These are phyloP conservation scores for Drosophila lutescens DNA, from an alignment of 2,888 invertebrate species.

Conservation along the genomic window DNA sequence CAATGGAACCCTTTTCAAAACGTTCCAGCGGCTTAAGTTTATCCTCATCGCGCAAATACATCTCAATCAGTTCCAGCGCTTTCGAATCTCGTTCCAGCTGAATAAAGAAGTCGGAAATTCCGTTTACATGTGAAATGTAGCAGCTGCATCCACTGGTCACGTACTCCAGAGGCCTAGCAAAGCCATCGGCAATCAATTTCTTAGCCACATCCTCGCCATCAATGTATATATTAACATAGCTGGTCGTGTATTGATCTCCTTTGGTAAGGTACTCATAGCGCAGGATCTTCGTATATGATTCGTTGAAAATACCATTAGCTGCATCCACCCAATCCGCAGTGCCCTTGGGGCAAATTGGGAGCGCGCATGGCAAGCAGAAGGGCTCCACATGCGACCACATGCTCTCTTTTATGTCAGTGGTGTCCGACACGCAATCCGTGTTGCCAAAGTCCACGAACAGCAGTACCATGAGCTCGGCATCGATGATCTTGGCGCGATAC, in stretches of 20 bases:
- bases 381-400: constrained; percentile 85
- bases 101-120: constrained; percentile 91
- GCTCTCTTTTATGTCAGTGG: constrained; percentile 86
- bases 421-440: constrained; percentile 89
- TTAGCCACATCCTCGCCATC: constrained; percentile 87
- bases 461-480: constrained; percentile 90
- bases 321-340: constrained; percentile 88
- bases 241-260: constrained; percentile 68
- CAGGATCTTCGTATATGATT: constrained; percentile 81
- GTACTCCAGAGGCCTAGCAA: constrained; percentile 86
- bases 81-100: constrained; percentile 88
- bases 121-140: constrained; percentile 90
- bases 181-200: constrained; percentile 86
- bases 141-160: constrained; percentile 87
- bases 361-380: constrained; percentile 87
- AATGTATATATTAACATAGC: constrained; percentile 88
- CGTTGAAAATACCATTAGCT: constrained; percentile 86
- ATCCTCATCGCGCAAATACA: constrained; percentile 85
- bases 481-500: constrained; percentile 96
- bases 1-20: constrained; percentile 85
- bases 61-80: constrained; percentile 87
- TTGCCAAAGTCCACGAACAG: constrained; percentile 92
- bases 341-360: constrained; percentile 88
- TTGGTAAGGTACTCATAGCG: constrained; percentile 84
- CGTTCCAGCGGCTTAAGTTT: constrained; percentile 85